Evolutionary conservation across 2,888 invertebrate genomes (phyloP), one percentile per base, ranked within the genome.

Genomic region (Nasonia oneida): DNA sequence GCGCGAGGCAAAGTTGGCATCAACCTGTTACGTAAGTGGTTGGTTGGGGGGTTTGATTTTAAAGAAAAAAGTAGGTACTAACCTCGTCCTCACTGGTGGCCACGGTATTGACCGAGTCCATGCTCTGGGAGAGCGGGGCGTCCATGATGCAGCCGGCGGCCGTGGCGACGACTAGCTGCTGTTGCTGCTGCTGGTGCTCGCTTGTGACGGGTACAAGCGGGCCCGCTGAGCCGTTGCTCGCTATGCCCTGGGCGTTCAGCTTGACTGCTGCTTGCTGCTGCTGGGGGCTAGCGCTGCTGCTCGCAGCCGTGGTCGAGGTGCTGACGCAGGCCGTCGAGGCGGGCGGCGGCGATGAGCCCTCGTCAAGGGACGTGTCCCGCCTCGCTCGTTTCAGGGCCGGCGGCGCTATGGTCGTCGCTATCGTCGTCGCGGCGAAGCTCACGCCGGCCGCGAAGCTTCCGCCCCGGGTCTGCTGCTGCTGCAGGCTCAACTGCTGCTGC

Each of bases 81-180:
- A 98, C 99, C 98, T 98, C 99, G 96, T 98, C 99, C 95, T 99
- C 98, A 94, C 98, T 97, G 94, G 97, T 97, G 93, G 97, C 96
- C 84, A 93, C 93, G 91, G 98, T 98, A 95, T 98, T 98, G 94
- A 98, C 98, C 92, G 98, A 98, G 95, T 98, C 98, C 98, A 98
- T 98, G 95, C 98, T 98, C 95, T 98, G 98, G 94, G 98, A 98
- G 93, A 97, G 95, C 92, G 98, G 97, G 93, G 96, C 95, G 93
- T 96, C 96, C 94, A 96, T 96, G 93, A 23, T 23, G 23, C 23
- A 23, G 23, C 23, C 23, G 23, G 23, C 23, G 23, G 23, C 23
- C 23, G 23, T 23, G 23, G 23, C 23, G 23, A 42, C 77, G 80
- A 70, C 83, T 50, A 76, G 53, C 47, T 76, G 78, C 75, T 82